Percentiles rank a stretch among this genome's conserved stretches.
Conservation (phyloP, 2,797 vertebrate genomes). For the Valencia hispanica region DNA sequence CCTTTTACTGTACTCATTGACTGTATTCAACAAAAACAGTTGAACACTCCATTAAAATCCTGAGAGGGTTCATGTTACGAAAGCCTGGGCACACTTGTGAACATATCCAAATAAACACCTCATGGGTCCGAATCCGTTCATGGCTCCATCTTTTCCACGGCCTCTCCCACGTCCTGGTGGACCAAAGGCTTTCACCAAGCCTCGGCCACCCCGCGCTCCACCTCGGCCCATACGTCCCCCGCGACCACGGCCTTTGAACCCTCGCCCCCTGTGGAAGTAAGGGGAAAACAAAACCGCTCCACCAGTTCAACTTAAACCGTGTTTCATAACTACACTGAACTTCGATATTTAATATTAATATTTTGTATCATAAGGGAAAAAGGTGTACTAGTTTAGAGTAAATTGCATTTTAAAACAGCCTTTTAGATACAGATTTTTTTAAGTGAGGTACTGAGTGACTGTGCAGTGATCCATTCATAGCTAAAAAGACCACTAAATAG, state of each 20-base stretch:
- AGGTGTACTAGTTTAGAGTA: neutral
- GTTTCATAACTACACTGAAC: neutral
- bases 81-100: neutral
- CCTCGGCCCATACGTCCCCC: slow-evolving; percentile 66
- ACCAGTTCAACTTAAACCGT: no score
- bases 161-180: slow-evolving; percentile 71
- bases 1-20: neutral
- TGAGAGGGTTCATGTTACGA: neutral
- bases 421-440: neutral
- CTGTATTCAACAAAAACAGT: neutral
- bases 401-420: neutral
- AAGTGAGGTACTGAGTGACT: neutral
- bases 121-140: slow-evolving; percentile 78
- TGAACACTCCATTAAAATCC: neutral
- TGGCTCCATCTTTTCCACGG: slow-evolving; percentile 61
- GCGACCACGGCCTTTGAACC: slow-evolving; percentile 64
- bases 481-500: neutral
- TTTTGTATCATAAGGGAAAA: neutral
- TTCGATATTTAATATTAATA: neutral
- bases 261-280: slow-evolving; percentile 62
- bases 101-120: slow-evolving; percentile 57
- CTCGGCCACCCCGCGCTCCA: slow-evolving; percentile 66
- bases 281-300: neutral
- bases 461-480: neutral
- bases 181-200: slow-evolving; percentile 76